Conservation (phyloP, 2,888 invertebrate species). For the Aphodius granarius region DNA sequence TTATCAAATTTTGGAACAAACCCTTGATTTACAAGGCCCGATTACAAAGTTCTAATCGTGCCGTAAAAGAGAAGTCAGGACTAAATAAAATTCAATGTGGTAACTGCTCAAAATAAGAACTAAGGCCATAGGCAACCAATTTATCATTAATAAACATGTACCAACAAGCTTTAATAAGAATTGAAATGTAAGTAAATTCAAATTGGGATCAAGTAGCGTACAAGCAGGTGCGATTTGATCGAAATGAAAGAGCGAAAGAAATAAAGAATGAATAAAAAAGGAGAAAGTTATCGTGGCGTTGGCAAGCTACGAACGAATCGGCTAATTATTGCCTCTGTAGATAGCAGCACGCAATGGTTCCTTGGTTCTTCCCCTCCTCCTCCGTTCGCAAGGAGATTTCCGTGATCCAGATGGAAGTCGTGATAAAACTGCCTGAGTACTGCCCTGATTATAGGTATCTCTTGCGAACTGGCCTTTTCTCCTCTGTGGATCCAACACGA, state of each 20-base stretch:
- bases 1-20: slow-evolving; percentile 45
- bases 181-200: no score
- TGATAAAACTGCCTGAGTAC: neutral
- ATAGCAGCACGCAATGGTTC: neutral
- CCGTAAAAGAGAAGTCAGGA: no score
- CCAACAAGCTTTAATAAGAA: no score
- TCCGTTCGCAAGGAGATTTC: neutral
- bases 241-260: neutral
- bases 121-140: no score
- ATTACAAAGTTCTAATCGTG: neutral
- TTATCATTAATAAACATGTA: no score
- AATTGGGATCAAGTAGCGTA: no score
- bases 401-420: neutral
- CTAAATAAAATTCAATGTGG: no score
- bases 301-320: neutral
- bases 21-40: neutral
- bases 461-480: neutral
- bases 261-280: neutral
- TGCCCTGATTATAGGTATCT: neutral
- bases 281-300: neutral
- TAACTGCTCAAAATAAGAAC: no score
- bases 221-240: no score
- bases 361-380: neutral
- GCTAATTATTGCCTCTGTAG: neutral
- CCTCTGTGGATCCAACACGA: neutral